phyloP scores from a whole-genome alignment of 1,140 invertebrate species.

The Orchestia grillus region DNA sequence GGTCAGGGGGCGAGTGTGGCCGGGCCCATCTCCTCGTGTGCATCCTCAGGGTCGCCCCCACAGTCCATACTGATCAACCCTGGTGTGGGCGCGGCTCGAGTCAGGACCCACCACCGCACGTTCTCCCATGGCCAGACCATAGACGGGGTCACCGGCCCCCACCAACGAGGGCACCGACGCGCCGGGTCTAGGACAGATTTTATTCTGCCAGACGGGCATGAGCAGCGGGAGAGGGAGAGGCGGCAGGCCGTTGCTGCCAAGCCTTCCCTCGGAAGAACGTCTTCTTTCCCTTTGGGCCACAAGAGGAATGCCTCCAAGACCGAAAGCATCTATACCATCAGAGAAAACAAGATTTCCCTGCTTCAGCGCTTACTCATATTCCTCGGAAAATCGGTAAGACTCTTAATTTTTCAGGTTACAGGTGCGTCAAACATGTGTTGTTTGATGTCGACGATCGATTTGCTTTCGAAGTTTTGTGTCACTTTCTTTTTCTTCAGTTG shows the following conservation, averaged over 20 bases:
- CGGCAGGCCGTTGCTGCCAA: not conserved
- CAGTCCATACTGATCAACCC: conserved; percentile 22
- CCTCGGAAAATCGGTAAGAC: not conserved
- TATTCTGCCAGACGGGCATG: conserved; percentile 78
- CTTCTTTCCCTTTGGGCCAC: conserved; percentile 72
- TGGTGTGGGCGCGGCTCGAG: not conserved
- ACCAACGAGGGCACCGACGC: conserved; percentile 78
- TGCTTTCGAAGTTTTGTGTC: not conserved
- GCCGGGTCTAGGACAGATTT: conserved; percentile 89
- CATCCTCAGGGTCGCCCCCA: not conserved
- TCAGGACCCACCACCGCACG: conserved; percentile 83
- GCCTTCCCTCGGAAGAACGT: conserved; percentile 48
- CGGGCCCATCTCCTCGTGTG: not conserved
- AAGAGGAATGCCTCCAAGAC: conserved; percentile 79
- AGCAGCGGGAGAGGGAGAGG: conserved; percentile 68
- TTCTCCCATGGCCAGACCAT: conserved; percentile 87
- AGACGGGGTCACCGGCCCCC: conserved; percentile 69
- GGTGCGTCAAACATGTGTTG: too few relatives aligned
- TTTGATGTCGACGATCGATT: not conserved
- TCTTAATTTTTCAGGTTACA: too few relatives aligned
- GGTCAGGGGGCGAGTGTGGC: not conserved
- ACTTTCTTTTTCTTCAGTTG: not conserved
- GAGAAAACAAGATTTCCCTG: conserved; percentile 74
- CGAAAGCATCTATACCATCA: conserved; percentile 89
- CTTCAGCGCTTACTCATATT: conserved; percentile 68